These are phyloP conservation scores for Anabacerthia variegaticeps DNA, from an alignment of 2,797 vertebrate species.

Conservation along the genomic window DNA sequence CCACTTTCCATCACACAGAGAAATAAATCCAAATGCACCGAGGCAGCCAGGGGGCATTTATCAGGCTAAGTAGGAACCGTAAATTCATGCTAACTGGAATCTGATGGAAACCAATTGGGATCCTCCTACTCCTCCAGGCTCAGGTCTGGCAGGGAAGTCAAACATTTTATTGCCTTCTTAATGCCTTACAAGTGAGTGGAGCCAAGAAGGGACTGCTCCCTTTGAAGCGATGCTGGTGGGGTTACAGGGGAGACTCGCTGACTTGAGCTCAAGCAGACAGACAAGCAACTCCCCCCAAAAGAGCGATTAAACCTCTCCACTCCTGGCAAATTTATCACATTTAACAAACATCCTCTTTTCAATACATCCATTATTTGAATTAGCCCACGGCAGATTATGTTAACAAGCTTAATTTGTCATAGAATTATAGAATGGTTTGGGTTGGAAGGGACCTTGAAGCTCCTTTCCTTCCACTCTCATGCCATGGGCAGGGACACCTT, in stretches of 20 bases:
- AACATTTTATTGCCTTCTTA: conserved; percentile 41
- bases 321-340: conserved; percentile 30
- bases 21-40: neutral
- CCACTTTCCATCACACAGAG: neutral
- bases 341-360: conserved; percentile 57
- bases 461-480: rapidly evolving
- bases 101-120: conserved; percentile 56
- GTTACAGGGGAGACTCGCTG: neutral
- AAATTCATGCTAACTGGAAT: conserved; percentile 65
- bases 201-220: conserved; percentile 3
- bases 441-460: neutral
- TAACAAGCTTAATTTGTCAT: conserved; percentile 71
- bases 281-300: neutral
- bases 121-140: conserved; percentile 54
- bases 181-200: neutral
- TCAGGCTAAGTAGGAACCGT: conserved; percentile 40
- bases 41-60: conserved; percentile 55
- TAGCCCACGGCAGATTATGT: conserved; percentile 51
- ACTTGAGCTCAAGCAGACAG: neutral
- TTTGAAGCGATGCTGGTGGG: neutral
- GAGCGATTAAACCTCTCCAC: neutral
- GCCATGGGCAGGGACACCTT: neutral
- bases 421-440: neutral
- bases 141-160: conserved; percentile 41
- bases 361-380: conserved; percentile 59